Percentiles rank a stretch among this genome's conserved stretches.
These are phyloP conservation scores for Drosophila rufa DNA, from an alignment of 1,140 invertebrate species.

Conservation along the genomic window DNA sequence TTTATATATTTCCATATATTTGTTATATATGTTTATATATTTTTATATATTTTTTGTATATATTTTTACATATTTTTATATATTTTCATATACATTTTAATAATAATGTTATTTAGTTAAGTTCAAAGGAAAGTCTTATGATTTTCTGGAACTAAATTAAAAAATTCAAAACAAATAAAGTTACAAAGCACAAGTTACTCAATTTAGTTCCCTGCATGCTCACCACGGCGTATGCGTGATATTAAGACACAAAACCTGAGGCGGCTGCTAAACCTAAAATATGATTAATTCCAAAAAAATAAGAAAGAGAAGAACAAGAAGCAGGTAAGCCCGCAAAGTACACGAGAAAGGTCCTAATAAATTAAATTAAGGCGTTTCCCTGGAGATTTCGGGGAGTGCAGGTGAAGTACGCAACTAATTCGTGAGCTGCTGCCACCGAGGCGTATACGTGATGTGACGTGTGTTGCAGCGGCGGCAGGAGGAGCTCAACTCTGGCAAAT, in stretches of 20 bases:
- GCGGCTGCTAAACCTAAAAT: conserved; percentile 10
- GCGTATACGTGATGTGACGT: conserved; percentile 19
- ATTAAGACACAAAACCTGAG: conserved; percentile 16
- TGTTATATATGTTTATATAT: no score
- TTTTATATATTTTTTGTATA: no score
- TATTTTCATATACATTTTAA: no score
- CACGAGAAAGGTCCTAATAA: conserved; percentile 23
- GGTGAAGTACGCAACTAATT: conserved; percentile 14
- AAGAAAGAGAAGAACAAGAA: not conserved
- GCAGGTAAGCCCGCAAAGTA: conserved; percentile 21
- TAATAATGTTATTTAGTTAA: no score
- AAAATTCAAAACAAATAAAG: not conserved
- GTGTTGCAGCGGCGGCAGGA: not conserved
- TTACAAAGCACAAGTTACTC: not conserved
- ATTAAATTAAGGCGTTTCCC: conserved; percentile 41
- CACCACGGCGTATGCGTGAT: conserved; percentile 23
- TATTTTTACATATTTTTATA: no score
- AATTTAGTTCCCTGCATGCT: conserved; percentile 5
- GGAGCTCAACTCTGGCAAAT: conserved; percentile 32
- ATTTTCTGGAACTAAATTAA: not conserved
- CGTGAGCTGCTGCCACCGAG: not conserved
- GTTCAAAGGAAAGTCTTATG: no score
- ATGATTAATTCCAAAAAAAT: conserved; percentile 26
- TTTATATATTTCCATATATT: no score
- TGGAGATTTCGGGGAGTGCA: conserved; percentile 30